A percentile compares a stretch with the other conserved stretches of the same genome.
Evolutionary conservation across 2,888 invertebrate species (phyloP).

Genomic region (Temnothorax unifasciatus): DNA sequence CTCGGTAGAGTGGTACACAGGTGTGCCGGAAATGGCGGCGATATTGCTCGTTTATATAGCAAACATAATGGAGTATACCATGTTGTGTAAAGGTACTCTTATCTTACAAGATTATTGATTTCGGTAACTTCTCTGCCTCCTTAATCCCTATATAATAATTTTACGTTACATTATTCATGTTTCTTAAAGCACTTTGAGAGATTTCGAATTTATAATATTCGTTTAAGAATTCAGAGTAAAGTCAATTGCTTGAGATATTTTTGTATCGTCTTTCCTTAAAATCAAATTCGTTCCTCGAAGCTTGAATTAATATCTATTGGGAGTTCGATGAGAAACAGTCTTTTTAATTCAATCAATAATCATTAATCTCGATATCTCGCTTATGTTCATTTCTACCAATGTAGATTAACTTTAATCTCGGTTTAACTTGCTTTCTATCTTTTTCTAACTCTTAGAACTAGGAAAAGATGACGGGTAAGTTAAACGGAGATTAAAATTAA

Average conservation of each 20-base stretch:
- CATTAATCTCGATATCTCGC: not conserved
- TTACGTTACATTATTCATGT: not conserved
- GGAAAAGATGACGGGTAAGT: no score
- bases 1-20: constrained; percentile 40
- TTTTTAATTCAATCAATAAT: not conserved
- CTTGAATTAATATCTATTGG: not conserved
- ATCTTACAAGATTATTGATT: constrained; percentile 47
- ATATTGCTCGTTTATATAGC: constrained; percentile 52
- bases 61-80: constrained; percentile 40
- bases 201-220: not conserved
- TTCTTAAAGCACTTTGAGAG: not conserved
- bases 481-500: no score
- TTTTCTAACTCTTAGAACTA: no score
- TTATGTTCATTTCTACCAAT: not conserved
- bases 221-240: constrained; percentile 4
- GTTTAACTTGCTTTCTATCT: no score
- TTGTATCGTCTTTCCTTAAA: not conserved
- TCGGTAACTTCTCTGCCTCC: not conserved
- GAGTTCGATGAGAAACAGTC: not conserved
- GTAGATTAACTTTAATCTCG: no score
- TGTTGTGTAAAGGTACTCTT: constrained; percentile 1
- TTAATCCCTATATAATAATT: constrained; percentile 18
- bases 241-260: not conserved
- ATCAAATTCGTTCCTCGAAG: not conserved
- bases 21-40: constrained; percentile 41